These are phyloP conservation scores for Stenchaetothrips biformis DNA, from an alignment of 2,888 invertebrate species.

Conservation along the genomic window DNA sequence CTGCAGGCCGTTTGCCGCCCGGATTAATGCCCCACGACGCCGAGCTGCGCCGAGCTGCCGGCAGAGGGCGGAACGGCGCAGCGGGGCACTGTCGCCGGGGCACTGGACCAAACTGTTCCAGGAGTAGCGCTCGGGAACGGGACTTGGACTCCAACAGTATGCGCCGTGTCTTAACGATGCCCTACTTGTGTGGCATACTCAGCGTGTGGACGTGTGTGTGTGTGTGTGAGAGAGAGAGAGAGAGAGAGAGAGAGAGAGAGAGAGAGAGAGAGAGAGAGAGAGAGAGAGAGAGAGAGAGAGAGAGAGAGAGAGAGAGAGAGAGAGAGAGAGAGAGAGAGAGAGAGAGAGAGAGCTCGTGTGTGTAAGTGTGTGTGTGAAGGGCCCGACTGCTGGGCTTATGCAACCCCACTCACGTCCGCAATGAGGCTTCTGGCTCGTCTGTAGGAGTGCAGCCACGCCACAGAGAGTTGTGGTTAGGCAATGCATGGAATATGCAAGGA, in stretches of 20 bases:
- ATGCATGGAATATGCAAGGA: slow-evolving; percentile 19
- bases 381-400: neutral
- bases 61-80: no score
- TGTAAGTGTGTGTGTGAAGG: neutral
- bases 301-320: neutral
- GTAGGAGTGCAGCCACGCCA: no score
- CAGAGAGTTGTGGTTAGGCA: neutral
- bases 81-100: no score
- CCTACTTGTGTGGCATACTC: no score
- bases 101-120: no score
- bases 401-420: neutral
- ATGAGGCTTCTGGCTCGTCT: neutral
- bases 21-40: no score
- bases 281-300: neutral
- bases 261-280: neutral
- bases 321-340: neutral
- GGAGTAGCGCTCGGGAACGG: no score
- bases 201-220: neutral
- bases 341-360: neutral
- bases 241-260: neutral
- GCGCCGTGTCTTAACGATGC: no score
- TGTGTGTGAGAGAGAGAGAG: neutral
- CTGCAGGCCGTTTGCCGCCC: no score
- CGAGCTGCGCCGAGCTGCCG: no score
- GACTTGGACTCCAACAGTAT: no score